Percentiles rank a stretch among this genome's conserved stretches.
Evolutionary conservation across 2,888 invertebrate genomes (phyloP).

Genomic region (Deilephila porcellus): DNA sequence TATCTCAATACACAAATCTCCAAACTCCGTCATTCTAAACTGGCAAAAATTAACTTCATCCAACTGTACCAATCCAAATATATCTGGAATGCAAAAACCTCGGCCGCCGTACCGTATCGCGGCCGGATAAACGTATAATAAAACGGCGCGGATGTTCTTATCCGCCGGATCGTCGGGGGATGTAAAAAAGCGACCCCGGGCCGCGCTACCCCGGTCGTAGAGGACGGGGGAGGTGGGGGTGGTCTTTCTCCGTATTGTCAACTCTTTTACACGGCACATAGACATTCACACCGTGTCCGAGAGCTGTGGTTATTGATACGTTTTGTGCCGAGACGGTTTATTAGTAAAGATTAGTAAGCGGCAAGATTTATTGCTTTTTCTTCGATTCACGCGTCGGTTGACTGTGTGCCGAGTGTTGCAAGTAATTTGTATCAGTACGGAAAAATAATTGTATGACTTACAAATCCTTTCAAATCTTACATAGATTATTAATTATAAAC

Average conservation of each 20-base stretch:
- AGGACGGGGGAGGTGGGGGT: background rate
- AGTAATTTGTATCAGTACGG: too few species aligned
- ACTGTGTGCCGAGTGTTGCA: too few species aligned
- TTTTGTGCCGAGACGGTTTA: background rate
- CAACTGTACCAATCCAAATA: background rate
- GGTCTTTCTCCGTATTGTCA: constrained; percentile 9
- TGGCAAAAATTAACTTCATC: background rate
- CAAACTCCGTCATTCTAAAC: background rate
- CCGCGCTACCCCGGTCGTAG: constrained; percentile 3
- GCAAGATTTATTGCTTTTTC: background rate
- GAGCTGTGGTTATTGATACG: background rate
- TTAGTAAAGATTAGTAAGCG: background rate
- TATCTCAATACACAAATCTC: too few species aligned
- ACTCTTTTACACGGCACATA: constrained; percentile 17
- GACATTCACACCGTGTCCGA: background rate
- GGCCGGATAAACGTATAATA: constrained; percentile 64
- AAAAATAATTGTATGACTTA: too few species aligned
- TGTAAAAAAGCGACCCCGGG: constrained; percentile 56
- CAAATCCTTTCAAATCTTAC: too few species aligned
- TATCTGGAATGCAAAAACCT: background rate
- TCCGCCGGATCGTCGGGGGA: constrained; percentile 63
- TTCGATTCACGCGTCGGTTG: background rate
- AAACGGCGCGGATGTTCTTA: constrained; percentile 73
- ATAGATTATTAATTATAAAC: too few species aligned
- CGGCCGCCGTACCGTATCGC: constrained; percentile 16